A percentile compares a stretch with the other conserved stretches of the same genome.
Evolutionary conservation across 2,888 invertebrate species (phyloP).

Genomic region (Sarcophaga variegata): DNA sequence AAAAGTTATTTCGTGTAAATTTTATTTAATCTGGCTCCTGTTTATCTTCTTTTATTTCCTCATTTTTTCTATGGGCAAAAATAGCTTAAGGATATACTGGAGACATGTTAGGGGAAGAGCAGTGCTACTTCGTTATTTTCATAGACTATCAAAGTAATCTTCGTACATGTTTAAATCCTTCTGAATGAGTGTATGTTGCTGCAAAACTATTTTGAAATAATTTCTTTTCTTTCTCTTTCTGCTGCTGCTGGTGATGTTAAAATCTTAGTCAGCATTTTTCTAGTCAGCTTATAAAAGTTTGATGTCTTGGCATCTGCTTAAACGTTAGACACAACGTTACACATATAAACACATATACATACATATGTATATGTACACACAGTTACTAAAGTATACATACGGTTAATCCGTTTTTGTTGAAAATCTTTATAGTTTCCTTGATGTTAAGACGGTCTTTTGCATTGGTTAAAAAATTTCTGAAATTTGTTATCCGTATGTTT

Average conservation of each 20-base stretch:
- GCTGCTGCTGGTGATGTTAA: neutral
- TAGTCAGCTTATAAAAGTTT: constrained; percentile 27
- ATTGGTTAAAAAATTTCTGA: too few species aligned
- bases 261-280: constrained; percentile 1
- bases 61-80: too few species aligned
- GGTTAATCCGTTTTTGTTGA: too few species aligned
- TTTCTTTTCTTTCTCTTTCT: neutral
- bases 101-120: neutral
- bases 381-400: too few species aligned
- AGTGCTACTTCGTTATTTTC: neutral
- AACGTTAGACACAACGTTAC: neutral
- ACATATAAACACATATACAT: neutral
- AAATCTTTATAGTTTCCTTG: too few species aligned
- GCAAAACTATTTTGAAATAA: neutral
- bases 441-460: too few species aligned
- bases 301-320: constrained; percentile 29
- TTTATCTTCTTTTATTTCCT: too few species aligned
- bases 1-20: too few species aligned
- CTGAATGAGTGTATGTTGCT: neutral
- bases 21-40: too few species aligned
- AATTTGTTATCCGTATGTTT: too few species aligned
- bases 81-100: too few species aligned
- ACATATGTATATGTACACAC: too few species aligned
- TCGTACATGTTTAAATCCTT: neutral
- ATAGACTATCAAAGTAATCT: neutral